Evolutionary conservation across 2,888 invertebrate species (phyloP).

Genomic region (Leptopilina syphax): DNA sequence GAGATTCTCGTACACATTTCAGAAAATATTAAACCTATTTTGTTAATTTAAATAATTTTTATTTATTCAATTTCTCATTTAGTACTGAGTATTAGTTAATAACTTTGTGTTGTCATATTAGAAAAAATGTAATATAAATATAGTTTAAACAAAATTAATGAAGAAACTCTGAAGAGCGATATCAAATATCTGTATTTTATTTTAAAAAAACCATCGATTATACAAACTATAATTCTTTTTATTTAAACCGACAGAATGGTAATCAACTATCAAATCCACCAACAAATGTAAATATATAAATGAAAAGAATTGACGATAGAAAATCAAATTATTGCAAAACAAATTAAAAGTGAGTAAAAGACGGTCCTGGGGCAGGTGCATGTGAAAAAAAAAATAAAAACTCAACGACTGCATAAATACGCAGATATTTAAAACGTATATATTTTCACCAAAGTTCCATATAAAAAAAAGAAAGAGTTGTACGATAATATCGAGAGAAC

Average conservation of each 20-base stretch:
- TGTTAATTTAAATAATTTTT: too few relatives aligned
- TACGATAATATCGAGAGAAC: conserved; percentile 12
- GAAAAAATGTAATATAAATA: background rate
- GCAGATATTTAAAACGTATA: conserved; percentile 22
- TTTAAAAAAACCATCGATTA: background rate
- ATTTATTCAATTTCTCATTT: too few relatives aligned
- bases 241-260: background rate
- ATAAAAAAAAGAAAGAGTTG: background rate
- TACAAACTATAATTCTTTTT: background rate
- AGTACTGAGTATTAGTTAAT: too few relatives aligned
- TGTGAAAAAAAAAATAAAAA: conserved; percentile 56
- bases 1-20: background rate
- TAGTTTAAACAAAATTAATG: background rate
- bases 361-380: conserved; percentile 75
- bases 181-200: background rate
- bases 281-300: conserved; percentile 42
- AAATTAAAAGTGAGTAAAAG: conserved; percentile 49
- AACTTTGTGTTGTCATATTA: too few relatives aligned
- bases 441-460: conserved; percentile 31
- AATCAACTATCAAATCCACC: conserved; percentile 31
- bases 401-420: background rate
- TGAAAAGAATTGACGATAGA: conserved; percentile 45
- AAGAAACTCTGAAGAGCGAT: background rate
- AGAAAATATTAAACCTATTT: background rate
- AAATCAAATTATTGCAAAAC: conserved; percentile 45